phyloP scores from a whole-genome alignment of 2,888 invertebrate species.

The Lithophane leautieri region DNA sequence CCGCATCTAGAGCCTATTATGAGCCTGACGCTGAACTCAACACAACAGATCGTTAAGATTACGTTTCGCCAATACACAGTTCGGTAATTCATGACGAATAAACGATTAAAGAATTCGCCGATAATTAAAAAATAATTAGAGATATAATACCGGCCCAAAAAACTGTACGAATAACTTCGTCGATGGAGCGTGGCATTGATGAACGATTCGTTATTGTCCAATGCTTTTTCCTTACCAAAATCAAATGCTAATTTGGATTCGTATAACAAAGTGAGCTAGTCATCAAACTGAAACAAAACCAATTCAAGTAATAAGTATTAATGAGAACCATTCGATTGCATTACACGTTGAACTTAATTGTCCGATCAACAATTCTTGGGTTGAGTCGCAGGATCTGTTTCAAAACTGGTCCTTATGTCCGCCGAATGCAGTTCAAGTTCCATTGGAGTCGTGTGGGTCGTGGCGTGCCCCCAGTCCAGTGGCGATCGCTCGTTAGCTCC shows the following conservation, averaged over 20 bases:
- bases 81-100: constrained; percentile 63
- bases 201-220: constrained; percentile 40
- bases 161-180: constrained; percentile 50
- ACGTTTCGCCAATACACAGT: constrained; percentile 66
- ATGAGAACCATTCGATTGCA: constrained; percentile 65
- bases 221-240: constrained; percentile 45
- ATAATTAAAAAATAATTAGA: constrained; percentile 68
- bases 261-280: constrained; percentile 53
- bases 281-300: constrained; percentile 58
- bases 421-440: constrained; percentile 51
- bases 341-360: constrained; percentile 72
- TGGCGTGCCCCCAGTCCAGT: constrained; percentile 74
- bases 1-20: constrained; percentile 88
- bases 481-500: constrained; percentile 88
- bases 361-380: constrained; percentile 66
- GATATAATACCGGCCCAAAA: constrained; percentile 56
- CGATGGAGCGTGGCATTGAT: constrained; percentile 52
- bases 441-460: constrained; percentile 13
- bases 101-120: constrained; percentile 66
- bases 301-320: constrained; percentile 61
- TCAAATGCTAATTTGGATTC: constrained; percentile 54
- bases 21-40: constrained; percentile 83
- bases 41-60: constrained; percentile 84
- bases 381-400: constrained; percentile 2
- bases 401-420: constrained; percentile 42